phyloP scores from a whole-genome alignment of 2,113 vertebrate genomes.

The Heterochromis multidens region DNA sequence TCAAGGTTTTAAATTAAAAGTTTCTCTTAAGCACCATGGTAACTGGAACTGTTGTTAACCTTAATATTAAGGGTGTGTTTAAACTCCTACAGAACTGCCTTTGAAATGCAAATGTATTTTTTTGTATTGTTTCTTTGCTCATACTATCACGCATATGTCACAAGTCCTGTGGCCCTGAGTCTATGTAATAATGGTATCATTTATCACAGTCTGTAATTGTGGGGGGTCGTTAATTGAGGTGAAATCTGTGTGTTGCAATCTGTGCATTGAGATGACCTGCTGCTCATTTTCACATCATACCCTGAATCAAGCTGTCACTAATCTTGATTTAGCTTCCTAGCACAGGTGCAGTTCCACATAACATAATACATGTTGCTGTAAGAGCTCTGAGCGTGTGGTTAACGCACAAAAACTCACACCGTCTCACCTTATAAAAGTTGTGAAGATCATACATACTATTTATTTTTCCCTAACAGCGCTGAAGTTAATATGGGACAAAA shows the following conservation, averaged over 20 bases:
- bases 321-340: neutral
- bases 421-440: neutral
- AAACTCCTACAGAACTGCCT: neutral
- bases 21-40: neutral
- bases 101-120: neutral
- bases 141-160: neutral
- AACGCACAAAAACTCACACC: neutral
- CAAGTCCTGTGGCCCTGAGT: neutral
- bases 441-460: neutral
- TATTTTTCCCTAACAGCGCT: neutral
- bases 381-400: neutral
- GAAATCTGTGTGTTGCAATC: neutral
- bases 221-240: neutral
- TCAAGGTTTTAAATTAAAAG: neutral
- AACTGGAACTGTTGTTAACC: neutral
- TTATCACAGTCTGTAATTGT: neutral
- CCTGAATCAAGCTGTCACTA: neutral
- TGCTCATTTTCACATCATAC: neutral
- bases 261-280: neutral
- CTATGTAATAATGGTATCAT: neutral
- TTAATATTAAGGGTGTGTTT: neutral
- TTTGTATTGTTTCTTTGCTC: neutral
- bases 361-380: neutral
- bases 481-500: neutral
- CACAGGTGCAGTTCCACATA: neutral